These are phyloP conservation scores for Scaptodrosophila lebanonensis DNA, from an alignment of 1,140 invertebrate species.

Conservation along the genomic window DNA sequence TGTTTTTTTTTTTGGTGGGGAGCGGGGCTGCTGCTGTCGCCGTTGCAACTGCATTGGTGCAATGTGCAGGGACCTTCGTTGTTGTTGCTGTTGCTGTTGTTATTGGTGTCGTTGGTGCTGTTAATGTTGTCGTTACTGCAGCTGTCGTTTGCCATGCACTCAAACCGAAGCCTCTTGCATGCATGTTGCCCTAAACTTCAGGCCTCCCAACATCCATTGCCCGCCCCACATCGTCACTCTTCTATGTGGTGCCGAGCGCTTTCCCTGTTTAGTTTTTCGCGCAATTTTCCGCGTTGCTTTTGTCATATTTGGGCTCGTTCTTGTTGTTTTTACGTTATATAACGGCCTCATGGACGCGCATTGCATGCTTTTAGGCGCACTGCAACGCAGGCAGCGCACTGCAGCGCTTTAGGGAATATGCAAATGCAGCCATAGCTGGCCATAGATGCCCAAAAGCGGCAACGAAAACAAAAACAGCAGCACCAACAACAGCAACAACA, in stretches of 20 bases:
- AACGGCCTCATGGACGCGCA: no score
- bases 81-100: conserved; percentile 42
- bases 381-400: conserved; percentile 42
- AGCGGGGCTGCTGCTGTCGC: conserved; percentile 10
- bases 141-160: conserved; percentile 1
- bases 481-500: neutral
- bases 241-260: conserved; percentile 7
- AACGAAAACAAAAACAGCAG: conserved; percentile 30
- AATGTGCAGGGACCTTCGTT: conserved; percentile 56
- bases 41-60: conserved; percentile 45
- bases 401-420: conserved; percentile 67
- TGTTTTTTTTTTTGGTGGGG: conserved; percentile 16
- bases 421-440: conserved; percentile 44
- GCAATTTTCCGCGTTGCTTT: conserved; percentile 69
- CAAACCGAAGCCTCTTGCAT: neutral
- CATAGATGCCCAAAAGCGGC: conserved; percentile 23
- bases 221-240: neutral
- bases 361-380: conserved; percentile 33
- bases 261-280: conserved; percentile 68
- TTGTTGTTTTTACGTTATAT: conserved; percentile 60
- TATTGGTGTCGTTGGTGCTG: no score
- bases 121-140: neutral
- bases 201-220: neutral
- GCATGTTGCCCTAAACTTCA: no score
- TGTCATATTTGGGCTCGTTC: conserved; percentile 44